phyloP scores from a whole-genome alignment of 2,888 invertebrate species.

The Pteria penguin region DNA sequence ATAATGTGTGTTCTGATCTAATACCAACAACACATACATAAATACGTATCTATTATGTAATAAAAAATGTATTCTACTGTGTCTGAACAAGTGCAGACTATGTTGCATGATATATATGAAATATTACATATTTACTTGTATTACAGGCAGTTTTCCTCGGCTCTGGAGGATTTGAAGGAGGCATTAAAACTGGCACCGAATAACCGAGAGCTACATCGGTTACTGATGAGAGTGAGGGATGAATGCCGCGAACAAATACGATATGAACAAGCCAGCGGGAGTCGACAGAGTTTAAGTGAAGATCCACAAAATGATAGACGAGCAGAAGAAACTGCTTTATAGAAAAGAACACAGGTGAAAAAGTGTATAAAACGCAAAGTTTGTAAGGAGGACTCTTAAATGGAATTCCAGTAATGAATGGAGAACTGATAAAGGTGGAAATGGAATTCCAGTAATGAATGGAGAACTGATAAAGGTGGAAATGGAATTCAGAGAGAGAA shows the following conservation, averaged over 20 bases:
- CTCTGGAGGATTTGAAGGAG: constrained; percentile 90
- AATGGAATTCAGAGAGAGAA: no score
- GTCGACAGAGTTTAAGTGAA: constrained; percentile 20
- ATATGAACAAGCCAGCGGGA: constrained; percentile 41
- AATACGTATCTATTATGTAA: no score
- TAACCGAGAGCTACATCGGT: constrained; percentile 87
- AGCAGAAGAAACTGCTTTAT: constrained; percentile 41
- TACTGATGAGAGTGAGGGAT: constrained; percentile 87
- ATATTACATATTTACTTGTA: neutral
- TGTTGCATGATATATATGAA: neutral
- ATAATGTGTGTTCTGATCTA: neutral
- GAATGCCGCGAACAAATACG: constrained; percentile 81
- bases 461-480: no score
- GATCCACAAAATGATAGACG: constrained; percentile 11
- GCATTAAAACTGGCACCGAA: constrained; percentile 87
- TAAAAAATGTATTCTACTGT: no score
- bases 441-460: no score
- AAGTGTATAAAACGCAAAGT: no score
- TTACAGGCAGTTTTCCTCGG: constrained; percentile 81
- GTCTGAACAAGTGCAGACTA: no score
- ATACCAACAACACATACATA: no score
- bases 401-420: no score
- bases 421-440: no score
- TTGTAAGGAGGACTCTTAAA: no score
- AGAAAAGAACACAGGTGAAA: no score